phyloP scores from a whole-genome alignment of 2,797 vertebrate species.

The Danio albolineatus region DNA sequence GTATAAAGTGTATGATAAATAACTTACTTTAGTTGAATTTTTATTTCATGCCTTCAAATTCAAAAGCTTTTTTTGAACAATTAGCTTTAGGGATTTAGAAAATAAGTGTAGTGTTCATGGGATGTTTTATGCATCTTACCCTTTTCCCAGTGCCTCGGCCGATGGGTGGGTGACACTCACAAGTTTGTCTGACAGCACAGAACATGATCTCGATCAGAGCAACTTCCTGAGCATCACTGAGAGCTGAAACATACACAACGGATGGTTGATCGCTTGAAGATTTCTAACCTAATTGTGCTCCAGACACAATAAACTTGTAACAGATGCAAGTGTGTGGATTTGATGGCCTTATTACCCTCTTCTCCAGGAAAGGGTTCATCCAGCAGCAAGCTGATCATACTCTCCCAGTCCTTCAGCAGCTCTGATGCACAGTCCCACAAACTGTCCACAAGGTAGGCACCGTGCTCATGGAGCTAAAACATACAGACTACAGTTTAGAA shows the following conservation, averaged over 20 bases:
- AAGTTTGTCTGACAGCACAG: slow-evolving; percentile 88
- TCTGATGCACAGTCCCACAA: slow-evolving; percentile 92
- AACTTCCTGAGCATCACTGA: slow-evolving; percentile 87
- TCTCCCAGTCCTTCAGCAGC: slow-evolving; percentile 91
- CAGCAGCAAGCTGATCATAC: slow-evolving; percentile 88
- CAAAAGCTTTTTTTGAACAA: not conserved
- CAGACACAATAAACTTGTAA: not conserved
- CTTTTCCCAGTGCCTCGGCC: slow-evolving; percentile 88
- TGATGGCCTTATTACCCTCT: slow-evolving; percentile 75
- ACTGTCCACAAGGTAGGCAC: slow-evolving; percentile 90
- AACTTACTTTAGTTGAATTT: too few relatives aligned
- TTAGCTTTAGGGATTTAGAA: not conserved
- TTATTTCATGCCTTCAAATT: not conserved
- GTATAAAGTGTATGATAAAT: too few relatives aligned
- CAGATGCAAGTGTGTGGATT: not conserved
- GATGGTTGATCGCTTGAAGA: not conserved
- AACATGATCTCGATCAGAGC: slow-evolving; percentile 92
- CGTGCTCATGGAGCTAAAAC: slow-evolving; percentile 86
- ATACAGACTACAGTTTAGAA: slow-evolving; percentile 26
- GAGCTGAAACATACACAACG: slow-evolving; percentile 72
- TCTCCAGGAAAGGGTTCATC: slow-evolving; percentile 88
- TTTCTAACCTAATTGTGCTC: slow-evolving; percentile 25
- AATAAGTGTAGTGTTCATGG: not conserved
- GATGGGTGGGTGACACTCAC: slow-evolving; percentile 88
- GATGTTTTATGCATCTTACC: slow-evolving; percentile 70